Conservation (phyloP, 2,797 vertebrate genomes). For the Remorina albescens region DNA sequence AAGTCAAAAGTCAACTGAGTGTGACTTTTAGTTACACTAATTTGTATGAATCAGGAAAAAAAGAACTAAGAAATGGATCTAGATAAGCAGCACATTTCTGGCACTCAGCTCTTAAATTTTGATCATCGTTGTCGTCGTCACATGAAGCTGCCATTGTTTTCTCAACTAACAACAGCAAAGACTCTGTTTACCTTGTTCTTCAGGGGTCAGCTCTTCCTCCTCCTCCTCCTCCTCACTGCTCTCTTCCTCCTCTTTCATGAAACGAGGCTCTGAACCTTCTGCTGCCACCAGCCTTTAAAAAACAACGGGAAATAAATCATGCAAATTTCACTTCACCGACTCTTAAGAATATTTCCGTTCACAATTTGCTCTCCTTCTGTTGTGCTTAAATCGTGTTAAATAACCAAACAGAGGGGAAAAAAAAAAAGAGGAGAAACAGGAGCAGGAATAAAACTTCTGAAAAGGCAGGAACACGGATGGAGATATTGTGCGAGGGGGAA, state of each 20-base stretch:
- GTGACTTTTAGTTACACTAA: conserved; percentile 4
- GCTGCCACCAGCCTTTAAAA: conserved; percentile 89
- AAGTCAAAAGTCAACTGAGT: no score
- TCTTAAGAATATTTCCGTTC: not conserved
- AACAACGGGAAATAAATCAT: conserved; percentile 1
- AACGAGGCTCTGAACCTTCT: conserved; percentile 88
- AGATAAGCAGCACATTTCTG: no score
- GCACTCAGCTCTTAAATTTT: no score
- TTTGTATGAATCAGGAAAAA: no score
- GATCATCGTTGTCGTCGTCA: no score
- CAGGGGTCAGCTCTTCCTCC: conserved; percentile 91
- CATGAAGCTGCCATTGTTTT: no score
- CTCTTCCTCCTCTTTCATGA: conserved; percentile 85
- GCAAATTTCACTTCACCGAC: not conserved
- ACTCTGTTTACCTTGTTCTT: conserved; percentile 89
- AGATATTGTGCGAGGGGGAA: conserved; percentile 28
- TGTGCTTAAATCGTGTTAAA: not conserved
- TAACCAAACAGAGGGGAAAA: no score
- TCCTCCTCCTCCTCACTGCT: conserved; percentile 95
- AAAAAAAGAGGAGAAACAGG: no score
- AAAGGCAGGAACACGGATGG: conserved; percentile 36
- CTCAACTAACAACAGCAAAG: not conserved
- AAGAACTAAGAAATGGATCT: no score
- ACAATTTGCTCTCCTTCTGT: not conserved
- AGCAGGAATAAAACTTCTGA: conserved; percentile 7